phyloP scores from a whole-genome alignment of 2,888 invertebrate species.

The Hoplodrina ambigua region DNA sequence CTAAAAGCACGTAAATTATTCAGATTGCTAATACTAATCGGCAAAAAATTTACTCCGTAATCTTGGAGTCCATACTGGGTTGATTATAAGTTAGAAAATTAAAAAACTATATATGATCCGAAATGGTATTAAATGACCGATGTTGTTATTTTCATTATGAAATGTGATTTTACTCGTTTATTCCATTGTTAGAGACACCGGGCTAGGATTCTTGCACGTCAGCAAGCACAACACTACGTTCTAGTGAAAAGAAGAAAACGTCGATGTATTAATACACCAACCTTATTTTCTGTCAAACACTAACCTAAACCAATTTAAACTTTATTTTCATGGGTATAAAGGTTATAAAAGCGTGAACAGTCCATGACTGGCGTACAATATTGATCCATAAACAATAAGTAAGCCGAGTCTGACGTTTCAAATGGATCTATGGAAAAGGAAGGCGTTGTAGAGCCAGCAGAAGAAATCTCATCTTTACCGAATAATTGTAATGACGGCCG shows the following conservation, averaged over 20 bases:
- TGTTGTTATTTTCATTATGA: no score
- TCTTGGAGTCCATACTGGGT: no score
- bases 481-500: constrained; percentile 80
- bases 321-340: rapidly evolving
- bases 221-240: not conserved
- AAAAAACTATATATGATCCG: no score
- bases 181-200: not conserved
- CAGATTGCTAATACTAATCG: no score
- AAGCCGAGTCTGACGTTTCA: constrained; percentile 84
- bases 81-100: no score
- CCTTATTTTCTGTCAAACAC: constrained; percentile 48
- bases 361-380: constrained; percentile 65
- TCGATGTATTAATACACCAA: constrained; percentile 22
- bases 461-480: constrained; percentile 82
- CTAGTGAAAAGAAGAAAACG: not conserved
- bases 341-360: constrained; percentile 33
- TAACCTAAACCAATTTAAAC: constrained; percentile 17
- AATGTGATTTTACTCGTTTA: not conserved
- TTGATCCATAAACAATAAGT: constrained; percentile 88
- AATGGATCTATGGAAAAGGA: constrained; percentile 85
- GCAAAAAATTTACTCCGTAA: no score
- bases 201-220: not conserved
- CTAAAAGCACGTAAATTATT: no score
- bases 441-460: constrained; percentile 87
- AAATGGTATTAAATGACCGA: no score